Percentiles rank a stretch among this genome's conserved stretches.
Evolutionary conservation across 2,113 vertebrate species (phyloP).

Genomic region (Helogale parvula): DNA sequence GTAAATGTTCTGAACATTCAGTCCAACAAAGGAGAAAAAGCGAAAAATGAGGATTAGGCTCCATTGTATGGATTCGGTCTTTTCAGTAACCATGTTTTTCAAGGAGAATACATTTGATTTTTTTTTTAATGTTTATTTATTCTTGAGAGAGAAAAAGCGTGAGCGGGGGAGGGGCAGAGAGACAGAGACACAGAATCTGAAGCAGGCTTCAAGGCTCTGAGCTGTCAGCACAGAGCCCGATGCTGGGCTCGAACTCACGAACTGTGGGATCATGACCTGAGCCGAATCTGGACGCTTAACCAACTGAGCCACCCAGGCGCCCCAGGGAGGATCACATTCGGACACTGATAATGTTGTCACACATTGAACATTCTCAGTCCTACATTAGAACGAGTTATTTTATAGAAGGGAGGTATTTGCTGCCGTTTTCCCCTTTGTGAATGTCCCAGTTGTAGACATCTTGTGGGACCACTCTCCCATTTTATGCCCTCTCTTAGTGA

Average conservation of each 20-base stretch:
- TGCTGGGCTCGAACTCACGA: too few species aligned
- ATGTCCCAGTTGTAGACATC: neutral
- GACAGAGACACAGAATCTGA: too few species aligned
- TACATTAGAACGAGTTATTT: constrained; percentile 5
- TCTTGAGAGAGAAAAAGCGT: too few species aligned
- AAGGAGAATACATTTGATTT: neutral
- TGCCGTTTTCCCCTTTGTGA: neutral
- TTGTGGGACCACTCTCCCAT: neutral
- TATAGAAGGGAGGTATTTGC: neutral
- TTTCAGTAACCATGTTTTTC: neutral
- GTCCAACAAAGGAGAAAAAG: neutral
- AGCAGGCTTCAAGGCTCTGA: too few species aligned
- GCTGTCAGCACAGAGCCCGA: too few species aligned
- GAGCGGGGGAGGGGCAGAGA: too few species aligned
- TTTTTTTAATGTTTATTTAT: too few species aligned
- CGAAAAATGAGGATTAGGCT: neutral
- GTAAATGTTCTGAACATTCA: neutral
- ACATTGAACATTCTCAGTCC: neutral
- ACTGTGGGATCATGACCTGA: too few species aligned
- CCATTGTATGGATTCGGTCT: neutral
- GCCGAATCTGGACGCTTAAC: too few species aligned
- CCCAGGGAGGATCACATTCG: neutral
- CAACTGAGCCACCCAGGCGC: too few species aligned
- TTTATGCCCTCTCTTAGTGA: neutral
- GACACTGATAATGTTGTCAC: neutral